These are phyloP conservation scores for Phalanger gymnotis DNA, from an alignment of 2,797 vertebrate species.

Conservation along the genomic window DNA sequence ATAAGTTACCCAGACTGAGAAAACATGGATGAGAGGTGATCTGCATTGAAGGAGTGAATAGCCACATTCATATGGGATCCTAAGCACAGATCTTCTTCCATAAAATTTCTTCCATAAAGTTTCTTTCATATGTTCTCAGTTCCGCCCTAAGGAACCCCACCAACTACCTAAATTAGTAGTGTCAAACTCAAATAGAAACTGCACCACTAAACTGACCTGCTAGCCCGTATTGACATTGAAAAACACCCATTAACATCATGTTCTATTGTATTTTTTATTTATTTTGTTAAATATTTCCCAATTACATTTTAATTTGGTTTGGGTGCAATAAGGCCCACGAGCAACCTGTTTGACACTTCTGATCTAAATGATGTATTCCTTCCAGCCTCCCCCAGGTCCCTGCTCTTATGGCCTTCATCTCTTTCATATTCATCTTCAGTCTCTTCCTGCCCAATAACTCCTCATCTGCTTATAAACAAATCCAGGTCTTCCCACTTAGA, in stretches of 20 bases:
- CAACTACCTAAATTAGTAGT: background rate
- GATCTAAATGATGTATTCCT: too few species aligned
- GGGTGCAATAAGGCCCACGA: background rate
- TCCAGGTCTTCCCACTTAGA: too few species aligned
- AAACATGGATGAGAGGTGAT: background rate
- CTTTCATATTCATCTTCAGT: too few species aligned
- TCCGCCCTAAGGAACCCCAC: background rate
- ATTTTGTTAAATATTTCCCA: background rate
- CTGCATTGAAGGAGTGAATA: background rate
- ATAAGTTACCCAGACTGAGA: background rate
- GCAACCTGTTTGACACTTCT: too few species aligned
- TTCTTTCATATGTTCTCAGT: background rate
- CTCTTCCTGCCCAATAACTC: too few species aligned
- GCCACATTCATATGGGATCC: background rate
- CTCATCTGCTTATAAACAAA: too few species aligned
- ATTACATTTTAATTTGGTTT: background rate
- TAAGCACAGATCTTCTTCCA: background rate
- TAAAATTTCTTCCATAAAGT: background rate
- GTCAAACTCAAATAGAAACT: background rate
- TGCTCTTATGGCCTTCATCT: too few species aligned
- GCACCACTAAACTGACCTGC: background rate
- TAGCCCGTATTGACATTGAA: too few species aligned
- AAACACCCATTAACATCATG: background rate
- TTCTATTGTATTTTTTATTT: background rate
- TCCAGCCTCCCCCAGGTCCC: too few species aligned